Evolutionary conservation across 2,888 invertebrate genomes (phyloP), one percentile per base, ranked within the genome.

Genomic region (Scaptomyza flava): DNA sequence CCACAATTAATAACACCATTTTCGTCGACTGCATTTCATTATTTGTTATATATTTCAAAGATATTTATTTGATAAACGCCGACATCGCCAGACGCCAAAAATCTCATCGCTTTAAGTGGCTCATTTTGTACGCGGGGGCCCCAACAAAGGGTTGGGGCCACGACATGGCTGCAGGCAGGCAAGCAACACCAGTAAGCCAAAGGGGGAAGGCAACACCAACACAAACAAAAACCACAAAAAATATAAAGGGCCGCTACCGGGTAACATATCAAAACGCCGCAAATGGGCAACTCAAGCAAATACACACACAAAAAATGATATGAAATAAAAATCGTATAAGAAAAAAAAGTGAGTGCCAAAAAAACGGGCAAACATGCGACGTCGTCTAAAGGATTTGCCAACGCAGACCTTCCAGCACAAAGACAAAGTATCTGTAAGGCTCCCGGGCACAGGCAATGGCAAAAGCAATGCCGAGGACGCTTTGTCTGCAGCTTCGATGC

Each of bases 91-190:
- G 83, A 88, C 82, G 88, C 87, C 88, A 83, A 81, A 83, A 88
- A 83, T 88, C 89, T 88, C 83, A 83, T 83, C 87, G 79, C 79
- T 86, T 88, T 83, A 83, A 83, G 83, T 83, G 83, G 84, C 83
- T 86, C 89, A 86, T 87, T 88, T 81, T 64, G 65, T 33, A 64
- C 36, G n/a, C n/a, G n/a, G 27, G 27, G 67, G 54, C 12, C 20
- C 47, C 69, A 20, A 11, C 43, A 58, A 71, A 51, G 36, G 43
- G 51, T 64, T 74, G 47, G 60, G 63, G 59, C 42, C 62, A 41
- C 9, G 5, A 36, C 38, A 59, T 42, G 67, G 58, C 81, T 83
- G 58, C 69, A 67, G 79, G 84, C 84, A 57, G 53, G 27, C 27
- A 70, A 33, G 34, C 65, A 57, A 80, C 72, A 78, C 81, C 70